Evolutionary conservation across 2,113 vertebrate genomes (phyloP), one percentile per base, ranked within the genome.

Genomic region (Artemisiospiza belli): DNA sequence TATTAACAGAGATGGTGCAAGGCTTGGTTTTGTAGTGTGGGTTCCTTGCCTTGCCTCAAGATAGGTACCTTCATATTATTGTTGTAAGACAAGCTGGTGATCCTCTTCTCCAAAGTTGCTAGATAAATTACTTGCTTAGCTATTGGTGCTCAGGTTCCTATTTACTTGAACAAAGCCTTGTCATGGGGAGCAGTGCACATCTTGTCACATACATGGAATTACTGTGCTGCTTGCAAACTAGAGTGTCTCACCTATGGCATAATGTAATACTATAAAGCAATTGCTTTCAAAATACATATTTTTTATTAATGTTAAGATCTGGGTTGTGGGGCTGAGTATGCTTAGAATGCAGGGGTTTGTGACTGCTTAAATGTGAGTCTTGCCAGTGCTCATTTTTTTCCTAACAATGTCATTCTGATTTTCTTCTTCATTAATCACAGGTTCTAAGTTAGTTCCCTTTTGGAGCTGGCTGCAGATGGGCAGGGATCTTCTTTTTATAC

Each of bases 381-480:
- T 90, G 69, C 41, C 18, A 8, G 8, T 81, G 67, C 25, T 77
- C 47, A 4, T 86, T 82, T 96, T 97, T 93, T 93, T 93, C 64
- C 83, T 95, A 93, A 94, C 76, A 68, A 22, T 18, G 3, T 89
- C 72, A 1, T 66, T 92, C 70, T 83, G 75, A 69, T 96, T 95
- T 93, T 94, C 61, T 85, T 82, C 79, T 94, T 90, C 69, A 90
- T 79, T 93, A 94, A 96, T 94, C 49, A 37, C 95, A 99, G 99
- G 99, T 84, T 99, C 99, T 86, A 99, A 99, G 94, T 97, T 99
- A 97, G 98, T 99, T 97, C 99, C 99, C 10, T 99, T 99, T 95
- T 99, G 99, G 99, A 99, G 99, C 96, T 99, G 99, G 99, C 96
- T 99, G 82, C 99, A 99, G 93, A 99, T 99, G 99, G 99, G 99